Evolutionary conservation across 2,113 vertebrate genomes (phyloP), one percentile per base, ranked within the genome.

Genomic region (Brachionichthys hirsutus): DNA sequence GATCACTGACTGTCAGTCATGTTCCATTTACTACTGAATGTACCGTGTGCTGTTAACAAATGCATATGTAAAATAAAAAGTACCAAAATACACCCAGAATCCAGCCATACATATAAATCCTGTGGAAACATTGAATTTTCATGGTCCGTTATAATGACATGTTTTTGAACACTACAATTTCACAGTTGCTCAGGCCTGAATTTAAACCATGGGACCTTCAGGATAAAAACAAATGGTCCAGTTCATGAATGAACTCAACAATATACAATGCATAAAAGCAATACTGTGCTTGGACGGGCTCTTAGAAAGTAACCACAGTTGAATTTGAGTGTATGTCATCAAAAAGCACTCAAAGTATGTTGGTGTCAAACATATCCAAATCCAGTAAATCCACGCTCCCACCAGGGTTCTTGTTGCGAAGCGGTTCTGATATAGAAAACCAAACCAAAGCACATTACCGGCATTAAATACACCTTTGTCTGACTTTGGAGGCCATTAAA

Each of bases 221-320:
- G 43, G 57, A 65, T 74, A 17, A 55, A 45, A 71, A 65, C 46
- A 68, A 68, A 66, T 34, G 17, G 40, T 41, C 53, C 38, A 58
- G 58, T 60, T 46, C 6, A 50, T 43, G 24, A 46, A 19, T 53
- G 12, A 56, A 24, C 15, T 40, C 30, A 6, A 48, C 2, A 40
- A 35, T 54, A 40, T 43, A 15, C 14, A 42, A 42, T 42, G 40
- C 14, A n/a, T 42, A 38, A 38, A 11, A 38, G 36, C 10, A 75
- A 75, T 16, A 59, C 55, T 55, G 61, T 65, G 71, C 68, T 69
- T 41, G 34, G 47, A 60, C 48, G 1, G 24, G 36, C 71, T 80
- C 67, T 68, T 62, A 54, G 75, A 55, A 67, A 53, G 72, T 60
- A 69, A 78, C 77, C 75, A 35, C 83, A 78, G 62, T 53, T 16